phyloP scores from a whole-genome alignment of 2,888 invertebrate species.

The Pollenia labialis region DNA sequence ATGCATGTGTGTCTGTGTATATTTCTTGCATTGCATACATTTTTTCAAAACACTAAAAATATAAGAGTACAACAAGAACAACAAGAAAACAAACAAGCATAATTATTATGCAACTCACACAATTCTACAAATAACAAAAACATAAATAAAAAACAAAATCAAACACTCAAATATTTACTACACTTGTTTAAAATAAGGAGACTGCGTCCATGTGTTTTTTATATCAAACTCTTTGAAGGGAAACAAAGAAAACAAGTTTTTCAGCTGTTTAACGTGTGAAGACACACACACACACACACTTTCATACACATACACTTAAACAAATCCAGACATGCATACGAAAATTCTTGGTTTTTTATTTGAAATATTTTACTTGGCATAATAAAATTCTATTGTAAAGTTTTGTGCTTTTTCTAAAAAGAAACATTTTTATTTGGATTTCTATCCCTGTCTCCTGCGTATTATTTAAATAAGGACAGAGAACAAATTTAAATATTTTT shows the following conservation, averaged over 20 bases:
- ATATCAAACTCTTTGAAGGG: not conserved
- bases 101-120: slow-evolving; percentile 63
- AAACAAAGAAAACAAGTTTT: slow-evolving; percentile 2
- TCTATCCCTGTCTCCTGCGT: not conserved
- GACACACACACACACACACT: not conserved
- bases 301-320: not conserved
- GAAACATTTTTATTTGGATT: not conserved
- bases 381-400: slow-evolving; percentile 19
- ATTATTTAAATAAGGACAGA: not conserved
- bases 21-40: too few relatives aligned
- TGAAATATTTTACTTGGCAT: slow-evolving; percentile 25
- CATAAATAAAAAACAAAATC: not conserved
- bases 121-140: slow-evolving; percentile 27
- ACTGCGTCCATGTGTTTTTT: not conserved
- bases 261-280: slow-evolving; percentile 18
- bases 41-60: too few relatives aligned
- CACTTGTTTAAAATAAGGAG: not conserved
- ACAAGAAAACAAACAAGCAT: slow-evolving; percentile 7
- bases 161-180: slow-evolving; percentile 35
- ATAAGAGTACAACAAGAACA: not conserved
- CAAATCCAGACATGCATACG: not conserved
- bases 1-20: not conserved
- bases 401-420: not conserved
- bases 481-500: not conserved
- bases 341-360: not conserved